phyloP scores from a whole-genome alignment of 2,113 vertebrate genomes.

The Sinocyclocheilus rhinocerous region DNA sequence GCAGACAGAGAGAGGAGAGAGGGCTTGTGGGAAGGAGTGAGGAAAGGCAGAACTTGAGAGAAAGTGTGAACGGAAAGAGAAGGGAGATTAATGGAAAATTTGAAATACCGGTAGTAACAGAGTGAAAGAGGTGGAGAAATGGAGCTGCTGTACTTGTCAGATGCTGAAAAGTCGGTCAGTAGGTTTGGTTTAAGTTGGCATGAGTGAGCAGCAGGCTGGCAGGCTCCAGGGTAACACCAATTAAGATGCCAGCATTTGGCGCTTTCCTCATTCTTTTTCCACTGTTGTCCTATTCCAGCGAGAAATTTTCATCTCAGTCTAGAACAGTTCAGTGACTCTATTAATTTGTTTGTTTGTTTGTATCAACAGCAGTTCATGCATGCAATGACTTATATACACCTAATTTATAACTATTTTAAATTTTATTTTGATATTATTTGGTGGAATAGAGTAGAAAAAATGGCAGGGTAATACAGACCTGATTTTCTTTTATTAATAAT shows the following conservation, averaged over 20 bases:
- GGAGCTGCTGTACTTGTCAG: not conserved
- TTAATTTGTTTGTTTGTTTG: too few species aligned
- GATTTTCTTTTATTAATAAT: too few species aligned
- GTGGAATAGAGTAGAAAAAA: too few species aligned
- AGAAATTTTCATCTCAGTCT: not conserved
- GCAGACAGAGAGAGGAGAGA: conserved; percentile 44
- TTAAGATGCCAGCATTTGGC: not conserved
- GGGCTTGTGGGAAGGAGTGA: conserved; percentile 38
- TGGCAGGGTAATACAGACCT: too few species aligned
- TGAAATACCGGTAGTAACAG: not conserved
- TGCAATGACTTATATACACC: too few species aligned
- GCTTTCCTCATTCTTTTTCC: not conserved
- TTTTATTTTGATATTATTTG: too few species aligned
- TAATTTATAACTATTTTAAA: too few species aligned
- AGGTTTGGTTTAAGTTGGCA: conserved; percentile 26
- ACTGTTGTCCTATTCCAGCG: not conserved
- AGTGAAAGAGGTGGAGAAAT: not conserved
- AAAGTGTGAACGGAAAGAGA: conserved; percentile 48
- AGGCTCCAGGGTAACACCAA: not conserved
- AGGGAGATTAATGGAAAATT: conserved; percentile 29
- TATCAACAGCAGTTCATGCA: too few species aligned
- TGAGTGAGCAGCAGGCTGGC: not conserved
- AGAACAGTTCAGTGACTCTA: not conserved
- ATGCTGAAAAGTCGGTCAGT: conserved; percentile 24
- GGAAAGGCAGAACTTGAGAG: not conserved